Percentiles rank a stretch among this genome's conserved stretches.
phyloP scores from a whole-genome alignment of 2,797 vertebrate genomes.

The Acrossocheilus fasciatus region DNA sequence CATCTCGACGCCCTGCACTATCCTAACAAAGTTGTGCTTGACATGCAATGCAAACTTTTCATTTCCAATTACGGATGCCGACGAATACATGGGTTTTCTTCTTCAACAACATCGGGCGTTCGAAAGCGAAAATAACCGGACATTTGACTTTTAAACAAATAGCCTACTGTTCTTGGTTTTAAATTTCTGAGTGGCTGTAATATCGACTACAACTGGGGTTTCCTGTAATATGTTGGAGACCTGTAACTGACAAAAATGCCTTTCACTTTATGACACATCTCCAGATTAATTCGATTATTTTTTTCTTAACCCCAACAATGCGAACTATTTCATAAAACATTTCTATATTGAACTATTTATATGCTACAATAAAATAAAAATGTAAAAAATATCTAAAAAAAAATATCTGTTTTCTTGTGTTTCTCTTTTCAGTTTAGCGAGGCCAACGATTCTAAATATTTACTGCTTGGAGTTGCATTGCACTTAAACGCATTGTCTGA shows the following conservation, averaged over 20 bases:
- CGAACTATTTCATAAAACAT: background rate
- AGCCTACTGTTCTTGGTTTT: background rate
- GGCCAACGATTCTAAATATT: background rate
- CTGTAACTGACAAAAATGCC: background rate
- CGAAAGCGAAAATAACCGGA: slow-evolving; percentile 16
- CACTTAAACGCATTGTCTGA: slow-evolving; percentile 55
- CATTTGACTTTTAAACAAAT: slow-evolving; percentile 15
- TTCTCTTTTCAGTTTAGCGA: background rate
- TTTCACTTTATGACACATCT: background rate
- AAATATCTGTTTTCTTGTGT: background rate
- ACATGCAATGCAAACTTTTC: slow-evolving; percentile 76
- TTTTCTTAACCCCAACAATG: background rate
- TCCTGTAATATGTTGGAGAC: background rate
- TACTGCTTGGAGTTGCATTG: background rate
- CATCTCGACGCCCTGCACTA: slow-evolving; percentile 85
- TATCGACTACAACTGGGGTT: background rate
- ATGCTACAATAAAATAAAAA: background rate
- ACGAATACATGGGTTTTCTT: slow-evolving; percentile 66
- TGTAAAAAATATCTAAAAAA: background rate
- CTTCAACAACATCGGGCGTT: slow-evolving; percentile 57
- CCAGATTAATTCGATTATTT: background rate
- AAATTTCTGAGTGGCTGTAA: background rate
- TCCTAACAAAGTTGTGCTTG: slow-evolving; percentile 91
- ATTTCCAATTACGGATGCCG: slow-evolving; percentile 68
- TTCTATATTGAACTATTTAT: background rate